Evolutionary conservation across 1,140 invertebrate genomes (phyloP).

Genomic region (Penaeus japonicus): DNA sequence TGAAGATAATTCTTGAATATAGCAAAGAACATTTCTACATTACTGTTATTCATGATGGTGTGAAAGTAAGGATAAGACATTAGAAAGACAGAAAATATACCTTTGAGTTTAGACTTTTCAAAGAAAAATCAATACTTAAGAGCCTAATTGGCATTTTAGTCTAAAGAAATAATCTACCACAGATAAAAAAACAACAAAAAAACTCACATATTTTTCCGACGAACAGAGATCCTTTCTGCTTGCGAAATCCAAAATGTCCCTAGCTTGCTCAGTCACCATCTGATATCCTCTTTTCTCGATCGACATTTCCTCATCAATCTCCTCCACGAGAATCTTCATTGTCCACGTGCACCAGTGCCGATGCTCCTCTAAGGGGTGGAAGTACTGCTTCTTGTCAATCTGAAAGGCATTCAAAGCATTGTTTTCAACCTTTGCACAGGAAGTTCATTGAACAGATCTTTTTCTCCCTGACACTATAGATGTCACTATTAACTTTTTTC

Average conservation of each 20-base stretch:
- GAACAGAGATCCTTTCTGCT: conserved; percentile 14
- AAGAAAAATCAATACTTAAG: no score
- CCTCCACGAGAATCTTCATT: background rate
- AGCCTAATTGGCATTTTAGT: no score
- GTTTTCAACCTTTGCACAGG: background rate
- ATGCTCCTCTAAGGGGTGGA: conserved; percentile 40
- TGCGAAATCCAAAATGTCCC: background rate
- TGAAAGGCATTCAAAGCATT: background rate
- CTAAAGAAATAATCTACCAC: no score
- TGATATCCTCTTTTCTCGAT: background rate
- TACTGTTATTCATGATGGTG: no score
- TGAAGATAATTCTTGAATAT: no score
- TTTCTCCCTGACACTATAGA: background rate
- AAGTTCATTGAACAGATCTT: background rate
- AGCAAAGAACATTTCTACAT: no score
- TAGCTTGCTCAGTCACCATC: background rate
- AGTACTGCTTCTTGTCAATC: conserved; percentile 18
- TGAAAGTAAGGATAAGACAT: no score
- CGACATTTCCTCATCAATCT: background rate
- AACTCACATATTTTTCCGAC: conserved; percentile 17
- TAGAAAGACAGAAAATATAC: no score
- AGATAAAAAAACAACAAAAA: no score
- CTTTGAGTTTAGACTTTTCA: no score
- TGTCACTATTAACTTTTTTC: no score
- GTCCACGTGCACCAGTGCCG: conserved; percentile 33